Evolutionary conservation across 1,140 invertebrate species (phyloP), one percentile per base, ranked within the genome.

Genomic region (Drosophila ogumai): DNA sequence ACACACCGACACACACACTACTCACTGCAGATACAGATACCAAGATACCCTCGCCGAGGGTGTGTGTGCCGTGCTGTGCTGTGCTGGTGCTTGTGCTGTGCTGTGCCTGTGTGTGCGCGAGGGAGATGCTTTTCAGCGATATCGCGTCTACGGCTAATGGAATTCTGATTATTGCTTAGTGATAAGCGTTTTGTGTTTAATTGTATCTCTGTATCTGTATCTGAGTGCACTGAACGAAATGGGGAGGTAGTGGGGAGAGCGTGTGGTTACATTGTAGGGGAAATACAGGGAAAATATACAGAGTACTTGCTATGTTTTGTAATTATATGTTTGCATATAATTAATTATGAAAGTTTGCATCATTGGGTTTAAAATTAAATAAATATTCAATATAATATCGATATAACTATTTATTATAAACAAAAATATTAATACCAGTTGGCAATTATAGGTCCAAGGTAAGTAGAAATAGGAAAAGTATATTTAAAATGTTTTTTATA

Each of bases 151-250:
- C 91, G 85, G 91, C 91, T 92, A 92, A 92, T 92, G 91, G 91
- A 92, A 92, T 92, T 92, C 91, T 92, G 91, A 92, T 92, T 91
- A 92, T 92, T 92, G 91, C 87, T 91, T 92, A 86, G 81, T 81
- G 91, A 92, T 92, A 92, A 92, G 87, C 87, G 84, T 90, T 91
- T 90, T 91, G 91, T 92, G 86, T 92, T 90, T 90, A 92, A 92
- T 92, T 92, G 91, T 92, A 92, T 92, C 87, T 92, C 73, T 87
- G 75, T 79, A 85, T 87, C 79, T 86, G 79, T 86, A 87, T 90
- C 86, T 88, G 85, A 81, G 69, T 56, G 60, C 71, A 87, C 82
- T 78, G 82, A 59, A 31, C 43, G 17, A 72, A 72, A 72, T 25
- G 15, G 41, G 36, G 31, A 22, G 1, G 19, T 19, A 13, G 31